Percentiles rank a stretch among this genome's conserved stretches.
phyloP scores from a whole-genome alignment of 2,888 invertebrate genomes.

The Melinopterus prodromus region DNA sequence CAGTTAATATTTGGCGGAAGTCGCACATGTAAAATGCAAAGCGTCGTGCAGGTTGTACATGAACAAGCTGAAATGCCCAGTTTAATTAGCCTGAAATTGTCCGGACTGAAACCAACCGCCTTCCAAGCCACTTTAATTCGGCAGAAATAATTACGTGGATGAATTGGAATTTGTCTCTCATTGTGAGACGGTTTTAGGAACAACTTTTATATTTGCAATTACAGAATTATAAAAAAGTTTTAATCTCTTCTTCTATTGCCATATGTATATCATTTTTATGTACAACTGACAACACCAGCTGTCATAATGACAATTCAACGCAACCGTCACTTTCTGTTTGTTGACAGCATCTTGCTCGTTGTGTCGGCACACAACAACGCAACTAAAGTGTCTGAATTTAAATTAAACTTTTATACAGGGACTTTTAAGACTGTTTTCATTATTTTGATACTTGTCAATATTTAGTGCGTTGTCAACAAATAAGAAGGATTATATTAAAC shows the following conservation, averaged over 20 bases:
- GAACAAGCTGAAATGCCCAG: not conserved
- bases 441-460: too few species aligned
- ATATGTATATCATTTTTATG: not conserved
- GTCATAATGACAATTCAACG: too few species aligned
- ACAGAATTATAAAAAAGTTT: not conserved
- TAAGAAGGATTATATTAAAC: not conserved
- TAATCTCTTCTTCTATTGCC: not conserved
- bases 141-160: not conserved
- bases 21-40: not conserved
- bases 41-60: not conserved
- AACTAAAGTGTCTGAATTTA: too few species aligned
- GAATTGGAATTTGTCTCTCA: not conserved
- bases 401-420: too few species aligned
- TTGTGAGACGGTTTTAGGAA: not conserved
- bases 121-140: conserved; percentile 4
- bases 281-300: too few species aligned
- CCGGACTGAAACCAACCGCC: not conserved
- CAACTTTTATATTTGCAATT: not conserved
- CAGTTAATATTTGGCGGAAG: not conserved
- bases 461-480: too few species aligned
- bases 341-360: too few species aligned
- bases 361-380: too few species aligned
- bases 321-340: too few species aligned
- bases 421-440: too few species aligned
- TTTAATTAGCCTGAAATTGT: not conserved